Base-by-base conservation (phyloP, 1,140 invertebrate genomes). In the Metaphire vulgaris region DNA sequence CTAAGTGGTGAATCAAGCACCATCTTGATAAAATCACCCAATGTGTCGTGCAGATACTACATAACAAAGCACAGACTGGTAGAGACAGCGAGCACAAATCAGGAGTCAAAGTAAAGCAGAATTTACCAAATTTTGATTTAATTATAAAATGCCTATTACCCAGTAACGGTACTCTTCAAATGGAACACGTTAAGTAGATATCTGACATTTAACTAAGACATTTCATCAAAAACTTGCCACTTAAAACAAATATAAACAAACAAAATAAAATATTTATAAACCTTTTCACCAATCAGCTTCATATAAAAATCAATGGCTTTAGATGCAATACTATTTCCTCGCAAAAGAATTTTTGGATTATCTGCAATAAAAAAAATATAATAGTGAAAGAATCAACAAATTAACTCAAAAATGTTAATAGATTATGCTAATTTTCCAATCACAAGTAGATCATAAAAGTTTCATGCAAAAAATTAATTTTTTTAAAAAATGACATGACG, bases 281-380 rank as follows among this genome's bases (percentile, higher is more conserved):
- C 86, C 85, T 92, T 91, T 84, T 95, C 92, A 28, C 95, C 95
- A 21, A 95, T 93, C 15, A 98, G 87, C 87, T 98, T 97, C 85
- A 97, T 89, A 83, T 96, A 97, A 0, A 94, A 94, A 88, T 98
- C 96, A 91, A 97, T 97, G 74, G 95, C 92, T 87, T 98, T 98
- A 69, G 96, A 97, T 71, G 95, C 96, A 80, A 98, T 89, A 56
- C 93, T 96, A 87, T 98, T 98, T 30, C 96, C 96, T 76, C 89
- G 80, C 72, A 87, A 84, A 70, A 83, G 84, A 41, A 86, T 76
- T 68, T 84, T 81, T 34, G 81, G 81, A 79, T 87, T 85, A 70
- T 86, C 85, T 84, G 79, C 71, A 81, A 81, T 33, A 72, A 28
- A 28, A 69, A 14, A 15, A 15, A 65, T 15, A 65, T 65, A 65